These are phyloP conservation scores for Bedellia somnulentella DNA, from an alignment of 2,888 invertebrate species.

Conservation along the genomic window DNA sequence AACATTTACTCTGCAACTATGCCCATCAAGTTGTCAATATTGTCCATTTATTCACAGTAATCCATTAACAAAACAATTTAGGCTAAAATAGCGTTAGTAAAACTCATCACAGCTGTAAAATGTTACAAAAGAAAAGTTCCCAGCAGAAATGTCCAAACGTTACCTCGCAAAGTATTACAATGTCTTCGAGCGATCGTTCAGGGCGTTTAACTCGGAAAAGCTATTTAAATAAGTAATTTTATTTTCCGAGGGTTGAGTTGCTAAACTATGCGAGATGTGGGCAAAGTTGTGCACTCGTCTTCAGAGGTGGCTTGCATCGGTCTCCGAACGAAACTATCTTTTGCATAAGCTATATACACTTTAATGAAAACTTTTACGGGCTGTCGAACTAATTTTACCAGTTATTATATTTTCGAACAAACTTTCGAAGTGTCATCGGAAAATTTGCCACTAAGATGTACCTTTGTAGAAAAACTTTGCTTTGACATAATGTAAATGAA, in stretches of 20 bases:
- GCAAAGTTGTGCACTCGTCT: constrained; percentile 17
- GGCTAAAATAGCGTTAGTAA: constrained; percentile 17
- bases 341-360: constrained; percentile 36
- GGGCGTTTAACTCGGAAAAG: constrained; percentile 32
- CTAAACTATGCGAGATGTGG: constrained; percentile 28
- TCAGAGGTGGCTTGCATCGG: constrained; percentile 24
- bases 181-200: constrained; percentile 20
- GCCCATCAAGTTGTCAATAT: no score
- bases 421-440: no score
- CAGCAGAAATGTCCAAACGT: constrained; percentile 18
- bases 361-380: no score
- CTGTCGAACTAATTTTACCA: no score
- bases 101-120: constrained; percentile 18
- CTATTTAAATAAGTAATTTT: constrained; percentile 42
- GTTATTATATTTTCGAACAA: no score
- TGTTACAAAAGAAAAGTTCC: constrained; percentile 21
- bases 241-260: constrained; percentile 29
- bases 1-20: no score
- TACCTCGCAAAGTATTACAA: constrained; percentile 26
- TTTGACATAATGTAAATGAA: no score
- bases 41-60: no score
- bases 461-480: no score
- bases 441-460: no score
- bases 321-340: constrained; percentile 33
- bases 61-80: no score